Conservation (phyloP, 1,140 invertebrate genomes). For the Trichomalopsis sarcophagae region DNA sequence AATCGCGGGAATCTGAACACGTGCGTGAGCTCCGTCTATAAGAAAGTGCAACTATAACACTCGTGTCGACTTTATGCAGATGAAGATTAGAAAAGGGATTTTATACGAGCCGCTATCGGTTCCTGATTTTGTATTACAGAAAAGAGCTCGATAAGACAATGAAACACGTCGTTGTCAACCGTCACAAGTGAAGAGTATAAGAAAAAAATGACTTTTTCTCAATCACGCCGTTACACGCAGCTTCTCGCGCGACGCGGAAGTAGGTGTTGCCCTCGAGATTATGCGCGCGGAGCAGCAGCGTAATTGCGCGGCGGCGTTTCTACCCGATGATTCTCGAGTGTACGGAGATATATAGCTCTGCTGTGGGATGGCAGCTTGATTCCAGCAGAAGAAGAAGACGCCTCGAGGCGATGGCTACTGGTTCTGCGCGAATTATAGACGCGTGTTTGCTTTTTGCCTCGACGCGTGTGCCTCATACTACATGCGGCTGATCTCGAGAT, state of each 20-base stretch:
- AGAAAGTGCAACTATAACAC: too few species aligned
- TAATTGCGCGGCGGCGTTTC: conserved; percentile 41
- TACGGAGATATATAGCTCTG: not conserved
- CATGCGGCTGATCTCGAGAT: too few species aligned
- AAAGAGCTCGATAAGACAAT: not conserved
- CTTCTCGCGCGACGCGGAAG: conserved; percentile 26
- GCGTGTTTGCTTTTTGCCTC: too few species aligned
- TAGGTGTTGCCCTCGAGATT: conserved; percentile 31
- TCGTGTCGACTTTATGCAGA: too few species aligned
- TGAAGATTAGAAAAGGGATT: too few species aligned
- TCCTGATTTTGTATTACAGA: too few species aligned
- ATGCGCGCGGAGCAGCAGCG: conserved; percentile 23
- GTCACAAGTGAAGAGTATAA: not conserved
- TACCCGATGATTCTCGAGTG: conserved; percentile 28
- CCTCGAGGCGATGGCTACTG: conserved; percentile 26
- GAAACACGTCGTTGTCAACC: conserved; percentile 3
- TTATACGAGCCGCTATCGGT: too few species aligned
- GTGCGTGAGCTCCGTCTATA: too few species aligned
- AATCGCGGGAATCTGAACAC: conserved; percentile 14
- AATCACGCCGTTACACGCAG: not conserved
- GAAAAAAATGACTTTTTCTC: not conserved
- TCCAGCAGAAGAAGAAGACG: not conserved
- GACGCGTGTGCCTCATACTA: too few species aligned
- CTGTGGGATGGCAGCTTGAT: not conserved
- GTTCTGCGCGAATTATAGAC: not conserved